phyloP scores from a whole-genome alignment of 2,888 invertebrate species.

The Nebria salina region DNA sequence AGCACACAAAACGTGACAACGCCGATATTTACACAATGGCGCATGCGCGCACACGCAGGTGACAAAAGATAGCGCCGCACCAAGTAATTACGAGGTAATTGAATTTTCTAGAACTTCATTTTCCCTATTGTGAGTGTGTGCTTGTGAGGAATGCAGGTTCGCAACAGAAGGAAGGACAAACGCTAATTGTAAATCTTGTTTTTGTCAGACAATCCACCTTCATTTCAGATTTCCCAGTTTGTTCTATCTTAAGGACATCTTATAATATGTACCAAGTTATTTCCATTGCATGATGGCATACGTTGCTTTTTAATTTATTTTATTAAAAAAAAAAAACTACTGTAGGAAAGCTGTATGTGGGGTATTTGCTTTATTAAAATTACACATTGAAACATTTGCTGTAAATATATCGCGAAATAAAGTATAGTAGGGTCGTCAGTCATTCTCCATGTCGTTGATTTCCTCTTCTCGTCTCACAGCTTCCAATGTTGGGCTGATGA shows the following conservation, averaged over 20 bases:
- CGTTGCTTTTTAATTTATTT: no score
- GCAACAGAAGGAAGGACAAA: constrained; percentile 35
- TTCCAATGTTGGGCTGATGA: not conserved
- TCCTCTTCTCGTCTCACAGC: not conserved
- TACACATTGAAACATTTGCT: not conserved
- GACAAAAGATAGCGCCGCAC: constrained; percentile 34
- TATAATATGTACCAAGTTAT: not conserved
- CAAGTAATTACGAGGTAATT: constrained; percentile 45
- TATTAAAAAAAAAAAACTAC: no score
- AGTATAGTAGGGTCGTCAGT: not conserved
- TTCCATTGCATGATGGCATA: not conserved
- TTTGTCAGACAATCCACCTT: constrained; percentile 26
- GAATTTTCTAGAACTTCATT: constrained; percentile 47
- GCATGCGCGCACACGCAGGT: constrained; percentile 20
- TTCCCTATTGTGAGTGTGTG: constrained; percentile 40
- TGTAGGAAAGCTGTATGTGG: not conserved
- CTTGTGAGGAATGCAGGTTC: constrained; percentile 15
- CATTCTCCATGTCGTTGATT: not conserved
- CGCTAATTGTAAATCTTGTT: constrained; percentile 46
- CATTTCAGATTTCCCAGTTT: constrained; percentile 2
- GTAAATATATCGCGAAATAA: not conserved
- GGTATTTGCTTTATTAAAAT: no score
- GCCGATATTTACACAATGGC: not conserved
- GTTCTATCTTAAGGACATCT: not conserved
- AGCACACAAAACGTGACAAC: constrained; percentile 7